phyloP scores from a whole-genome alignment of 64 coral and sea anemone genomes.

The Cladopsammia gracilis region DNA sequence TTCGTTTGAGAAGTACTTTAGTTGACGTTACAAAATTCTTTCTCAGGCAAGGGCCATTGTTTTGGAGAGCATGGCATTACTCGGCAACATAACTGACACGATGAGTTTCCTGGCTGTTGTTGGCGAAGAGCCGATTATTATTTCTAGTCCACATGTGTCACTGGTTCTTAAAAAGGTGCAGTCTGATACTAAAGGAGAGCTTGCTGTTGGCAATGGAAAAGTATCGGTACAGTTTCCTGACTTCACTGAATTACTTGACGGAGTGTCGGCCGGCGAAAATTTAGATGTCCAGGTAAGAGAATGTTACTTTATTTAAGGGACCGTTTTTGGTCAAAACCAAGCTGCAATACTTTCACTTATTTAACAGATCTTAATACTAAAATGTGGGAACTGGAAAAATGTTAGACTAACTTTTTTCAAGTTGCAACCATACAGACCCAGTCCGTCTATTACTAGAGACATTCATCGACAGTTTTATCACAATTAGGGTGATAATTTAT shows the following conservation, averaged over 20 bases:
- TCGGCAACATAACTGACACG: conserved; percentile 14
- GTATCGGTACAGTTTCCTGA: conserved; percentile 36
- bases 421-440: too few species aligned
- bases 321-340: too few species aligned
- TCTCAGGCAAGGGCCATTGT: conserved; percentile 23
- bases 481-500: too few species aligned
- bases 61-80: not conserved
- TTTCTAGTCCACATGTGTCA: conserved; percentile 45
- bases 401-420: too few species aligned
- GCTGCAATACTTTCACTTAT: too few species aligned
- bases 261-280: not conserved
- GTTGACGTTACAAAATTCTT: not conserved
- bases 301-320: not conserved
- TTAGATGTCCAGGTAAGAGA: conserved; percentile 18
- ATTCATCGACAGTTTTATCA: too few species aligned
- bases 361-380: too few species aligned
- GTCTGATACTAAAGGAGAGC: conserved; percentile 12
- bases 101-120: conserved; percentile 15
- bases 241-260: not conserved
- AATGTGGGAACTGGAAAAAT: too few species aligned
- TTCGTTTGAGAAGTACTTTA: too few species aligned
- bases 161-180: conserved; percentile 15
- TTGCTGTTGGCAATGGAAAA: conserved; percentile 13
- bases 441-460: too few species aligned
- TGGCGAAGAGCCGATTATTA: conserved; percentile 26